These are phyloP conservation scores for Trichacis sp. DNA, from an alignment of 2,888 invertebrate genomes.

Conservation along the genomic window DNA sequence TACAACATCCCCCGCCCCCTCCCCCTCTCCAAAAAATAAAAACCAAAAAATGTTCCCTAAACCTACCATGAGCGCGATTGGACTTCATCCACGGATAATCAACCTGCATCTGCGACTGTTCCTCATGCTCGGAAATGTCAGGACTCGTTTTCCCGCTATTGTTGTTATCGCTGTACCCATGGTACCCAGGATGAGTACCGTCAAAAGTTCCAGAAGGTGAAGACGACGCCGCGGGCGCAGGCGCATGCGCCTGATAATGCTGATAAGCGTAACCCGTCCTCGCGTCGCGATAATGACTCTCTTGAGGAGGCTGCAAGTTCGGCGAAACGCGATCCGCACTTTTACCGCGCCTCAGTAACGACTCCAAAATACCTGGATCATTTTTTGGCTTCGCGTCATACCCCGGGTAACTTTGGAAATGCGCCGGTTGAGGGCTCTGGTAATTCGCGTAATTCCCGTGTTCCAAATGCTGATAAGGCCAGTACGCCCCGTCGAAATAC, in stretches of 20 bases:
- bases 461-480: slow-evolving; percentile 44
- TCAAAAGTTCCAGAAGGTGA: slow-evolving; percentile 40
- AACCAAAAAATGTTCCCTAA: too few relatives aligned
- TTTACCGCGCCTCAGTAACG: slow-evolving; percentile 54
- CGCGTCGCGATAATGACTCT: background rate
- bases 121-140: slow-evolving; percentile 45
- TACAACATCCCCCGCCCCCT: too few relatives aligned
- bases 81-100: slow-evolving; percentile 63
- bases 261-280: background rate
- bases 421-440: slow-evolving; percentile 28
- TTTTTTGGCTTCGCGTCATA: slow-evolving; percentile 21
- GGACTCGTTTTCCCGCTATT: slow-evolving; percentile 45
- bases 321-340: slow-evolving; percentile 53
- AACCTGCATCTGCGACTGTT: slow-evolving; percentile 20
- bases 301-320: background rate
- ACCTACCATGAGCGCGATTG: slow-evolving; percentile 46
- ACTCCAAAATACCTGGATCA: slow-evolving; percentile 51
- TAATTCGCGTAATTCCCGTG: too few relatives aligned
- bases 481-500: slow-evolving; percentile 51
- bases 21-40: too few relatives aligned
- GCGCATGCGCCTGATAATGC: slow-evolving; percentile 33
- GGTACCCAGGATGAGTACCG: slow-evolving; percentile 30
- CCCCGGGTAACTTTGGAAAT: slow-evolving; percentile 20
- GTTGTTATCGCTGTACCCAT: slow-evolving; percentile 40
- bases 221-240: slow-evolving; percentile 26